Evolutionary conservation across 2,797 vertebrate species (phyloP), one percentile per base, ranked within the genome.

Genomic region (Antrozous pallidus): DNA sequence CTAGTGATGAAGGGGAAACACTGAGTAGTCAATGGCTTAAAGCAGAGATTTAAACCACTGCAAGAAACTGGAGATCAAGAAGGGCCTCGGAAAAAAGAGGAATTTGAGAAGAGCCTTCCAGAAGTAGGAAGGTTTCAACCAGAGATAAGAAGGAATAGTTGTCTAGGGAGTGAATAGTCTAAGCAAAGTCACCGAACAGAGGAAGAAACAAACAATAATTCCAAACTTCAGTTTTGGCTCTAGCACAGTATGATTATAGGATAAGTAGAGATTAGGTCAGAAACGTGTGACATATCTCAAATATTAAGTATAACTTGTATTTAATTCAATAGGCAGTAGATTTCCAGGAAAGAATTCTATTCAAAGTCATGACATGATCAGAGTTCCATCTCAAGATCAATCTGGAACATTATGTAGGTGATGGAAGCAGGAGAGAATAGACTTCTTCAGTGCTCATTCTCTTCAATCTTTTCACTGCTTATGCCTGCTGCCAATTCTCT

Each of bases 141-240:
- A 58, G 38, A 70, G 26, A 28, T 20, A 10, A 74, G 36, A 63
- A 14, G 3, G 54, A 63, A 54, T 45, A 85, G 40, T 28, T 87
- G 49, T 18, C 33, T 18, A 78, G 63, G 70, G 49, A 88, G 49
- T 36, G 33, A 75, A 75, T 0, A 45, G 38, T 7, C 33, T 14
- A 54, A 45, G 8, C 47, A 83, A 86, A 93, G 38, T 79, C 38
- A 82, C 56, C 47, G 93, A 58, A 65, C 28, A 33, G 18, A 36
- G 33, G 38, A 75, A 95, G 33, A 47, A 81, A 80, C 18, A 45
- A 73, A 81, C 45, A 75, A 11, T 20, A 61, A 69, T 69, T 58
- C 20, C 28, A 2, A 17, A 28, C 65, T 87, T 93, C 80, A 31
- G 40, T 84, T 79, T 84, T 77, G 49, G 56, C 56, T 95, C 38